phyloP scores from a whole-genome alignment of 2,797 vertebrate genomes.

The Vultur gryphus region DNA sequence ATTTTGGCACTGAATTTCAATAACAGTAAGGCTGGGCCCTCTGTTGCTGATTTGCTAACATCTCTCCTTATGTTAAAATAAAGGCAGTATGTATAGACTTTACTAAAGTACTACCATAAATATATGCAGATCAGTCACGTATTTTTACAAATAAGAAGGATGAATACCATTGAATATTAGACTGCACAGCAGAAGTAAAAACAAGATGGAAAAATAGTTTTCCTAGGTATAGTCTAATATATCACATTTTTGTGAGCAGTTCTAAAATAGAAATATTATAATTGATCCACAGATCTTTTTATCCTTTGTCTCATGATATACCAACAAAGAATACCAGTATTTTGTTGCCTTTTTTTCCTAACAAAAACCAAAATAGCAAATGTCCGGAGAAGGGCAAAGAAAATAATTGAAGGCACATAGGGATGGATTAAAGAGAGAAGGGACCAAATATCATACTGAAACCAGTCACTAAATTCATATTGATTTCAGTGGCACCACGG shows the following conservation, averaged over 20 bases:
- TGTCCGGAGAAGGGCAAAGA: constrained; percentile 29
- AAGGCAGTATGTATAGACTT: not conserved
- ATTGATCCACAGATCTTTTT: not conserved
- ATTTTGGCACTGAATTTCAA: constrained; percentile 29
- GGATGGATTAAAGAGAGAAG: not conserved
- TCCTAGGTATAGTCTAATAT: not conserved
- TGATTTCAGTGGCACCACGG: not conserved
- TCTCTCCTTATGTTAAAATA: constrained; percentile 8
- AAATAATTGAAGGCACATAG: not conserved
- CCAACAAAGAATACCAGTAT: not conserved
- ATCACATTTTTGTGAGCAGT: not conserved
- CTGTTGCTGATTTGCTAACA: constrained; percentile 34
- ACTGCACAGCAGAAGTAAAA: not conserved
- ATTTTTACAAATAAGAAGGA: not conserved
- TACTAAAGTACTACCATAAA: constrained; percentile 29
- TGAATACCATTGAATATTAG: not conserved
- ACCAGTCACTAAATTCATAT: not conserved
- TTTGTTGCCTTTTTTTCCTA: constrained; percentile 9
- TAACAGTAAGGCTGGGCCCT: constrained; percentile 1
- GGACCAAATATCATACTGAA: not conserved
- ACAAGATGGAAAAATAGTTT: not conserved
- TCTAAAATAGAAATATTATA: constrained; percentile 1
- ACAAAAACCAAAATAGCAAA: constrained; percentile 23
- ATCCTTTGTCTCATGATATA: not conserved
- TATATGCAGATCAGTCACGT: not conserved